A percentile compares a stretch with the other conserved stretches of the same genome.
Evolutionary conservation across 1,140 invertebrate species (phyloP).

Genomic region (Cydia amplana): DNA sequence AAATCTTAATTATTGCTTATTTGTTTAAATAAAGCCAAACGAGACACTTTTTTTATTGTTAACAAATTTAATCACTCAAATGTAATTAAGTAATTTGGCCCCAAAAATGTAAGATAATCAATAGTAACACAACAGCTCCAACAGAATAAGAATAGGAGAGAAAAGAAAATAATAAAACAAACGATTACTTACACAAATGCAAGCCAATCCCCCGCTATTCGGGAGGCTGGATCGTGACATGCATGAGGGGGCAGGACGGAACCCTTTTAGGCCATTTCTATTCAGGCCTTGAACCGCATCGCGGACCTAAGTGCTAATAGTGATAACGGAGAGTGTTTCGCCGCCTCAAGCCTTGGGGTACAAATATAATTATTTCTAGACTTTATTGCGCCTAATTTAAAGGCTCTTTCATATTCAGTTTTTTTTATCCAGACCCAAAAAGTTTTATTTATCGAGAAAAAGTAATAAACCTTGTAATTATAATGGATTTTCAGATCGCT

Average conservation of each 20-base stretch:
- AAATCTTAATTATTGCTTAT: background rate
- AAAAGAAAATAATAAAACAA: constrained; percentile 58
- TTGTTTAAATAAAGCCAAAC: no score
- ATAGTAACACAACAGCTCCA: background rate
- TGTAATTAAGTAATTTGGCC: constrained; percentile 13
- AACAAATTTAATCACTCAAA: background rate
- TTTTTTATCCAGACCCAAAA: no score
- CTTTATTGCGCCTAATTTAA: constrained; percentile 42
- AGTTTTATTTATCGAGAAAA: no score
- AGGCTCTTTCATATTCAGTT: no score
- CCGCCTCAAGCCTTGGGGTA: constrained; percentile 7
- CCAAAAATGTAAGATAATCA: constrained; percentile 9
- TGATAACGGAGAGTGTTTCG: constrained; percentile 46
- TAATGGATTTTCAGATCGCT: no score
- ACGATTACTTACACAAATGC: constrained; percentile 61
- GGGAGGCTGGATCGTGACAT: constrained; percentile 54
- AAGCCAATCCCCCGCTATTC: constrained; percentile 54
- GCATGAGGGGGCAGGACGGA: constrained; percentile 45
- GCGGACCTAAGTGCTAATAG: constrained; percentile 59
- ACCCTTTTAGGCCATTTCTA: constrained; percentile 59
- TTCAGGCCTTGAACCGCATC: constrained; percentile 46
- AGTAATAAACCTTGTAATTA: no score
- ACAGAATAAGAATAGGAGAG: constrained; percentile 14
- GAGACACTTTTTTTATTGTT: background rate
- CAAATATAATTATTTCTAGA: constrained; percentile 46